A percentile compares a stretch with the other conserved stretches of the same genome.
Conservation (phyloP, 2,113 vertebrate species). For the Oryctolagus cuniculus region mOryCun1.1 NC_091437.1:36989001-36989500, state of each 20-base stretch:
- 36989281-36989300: background rate
- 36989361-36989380: background rate
- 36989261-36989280: background rate
- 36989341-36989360: conserved; percentile 15
- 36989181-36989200: background rate
- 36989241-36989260: background rate
- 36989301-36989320: background rate
- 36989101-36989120: background rate
- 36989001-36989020: background rate
- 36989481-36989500: background rate
- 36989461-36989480: background rate
- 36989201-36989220: background rate
- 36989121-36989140: background rate
- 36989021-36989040: background rate
- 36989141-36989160: background rate
- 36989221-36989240: background rate
- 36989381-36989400: background rate
- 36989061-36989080: background rate
- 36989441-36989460: background rate
- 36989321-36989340: background rate
- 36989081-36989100: background rate
- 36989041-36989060: background rate
- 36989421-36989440: background rate
- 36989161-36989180: background rate
- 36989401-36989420: background rate